phyloP scores from a whole-genome alignment of 1,140 invertebrate genomes.

The Solenopsis fugax region DNA sequence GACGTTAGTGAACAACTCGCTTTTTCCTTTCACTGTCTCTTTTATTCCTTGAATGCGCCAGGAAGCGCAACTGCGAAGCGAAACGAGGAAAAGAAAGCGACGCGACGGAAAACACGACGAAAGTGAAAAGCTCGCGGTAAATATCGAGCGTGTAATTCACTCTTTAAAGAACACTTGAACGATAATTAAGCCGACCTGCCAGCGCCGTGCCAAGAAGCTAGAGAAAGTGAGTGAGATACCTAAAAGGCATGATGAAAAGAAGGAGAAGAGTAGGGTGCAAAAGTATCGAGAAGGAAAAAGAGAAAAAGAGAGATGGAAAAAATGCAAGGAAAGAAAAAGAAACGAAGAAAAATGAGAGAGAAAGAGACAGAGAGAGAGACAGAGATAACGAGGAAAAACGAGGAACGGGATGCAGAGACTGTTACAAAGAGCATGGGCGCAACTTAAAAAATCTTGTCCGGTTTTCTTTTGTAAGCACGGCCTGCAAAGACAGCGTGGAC shows the following conservation, averaged over 20 bases:
- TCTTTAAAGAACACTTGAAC: slow-evolving; percentile 86
- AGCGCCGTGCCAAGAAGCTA: slow-evolving; percentile 5
- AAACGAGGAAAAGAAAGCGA: slow-evolving; percentile 66
- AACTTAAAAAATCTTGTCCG: slow-evolving; percentile 80
- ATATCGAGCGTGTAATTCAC: slow-evolving; percentile 86
- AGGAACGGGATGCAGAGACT: background rate
- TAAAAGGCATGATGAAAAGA: slow-evolving; percentile 32
- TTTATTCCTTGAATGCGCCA: slow-evolving; percentile 36
- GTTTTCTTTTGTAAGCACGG: slow-evolving; percentile 81
- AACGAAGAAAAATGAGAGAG: background rate
- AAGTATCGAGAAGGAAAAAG: slow-evolving; percentile 39
- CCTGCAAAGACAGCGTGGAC: slow-evolving; percentile 80
- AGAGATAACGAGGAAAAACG: slow-evolving; percentile 28
- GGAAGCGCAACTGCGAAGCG: slow-evolving; percentile 45
- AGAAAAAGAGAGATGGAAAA: background rate
- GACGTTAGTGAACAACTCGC: slow-evolving; percentile 47
- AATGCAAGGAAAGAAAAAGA: background rate
- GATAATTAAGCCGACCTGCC: slow-evolving; percentile 82
- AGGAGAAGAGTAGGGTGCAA: background rate
- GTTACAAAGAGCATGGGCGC: slow-evolving; percentile 53
- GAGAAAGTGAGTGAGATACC: slow-evolving; percentile 33
- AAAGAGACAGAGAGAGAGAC: slow-evolving; percentile 42
- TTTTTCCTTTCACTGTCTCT: slow-evolving; percentile 40
- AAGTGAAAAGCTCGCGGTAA: slow-evolving; percentile 82
- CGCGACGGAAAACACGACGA: slow-evolving; percentile 59